These are phyloP conservation scores for Hydrolagus affinis DNA, from an alignment of 2,113 vertebrate genomes.

Conservation along the genomic window DNA sequence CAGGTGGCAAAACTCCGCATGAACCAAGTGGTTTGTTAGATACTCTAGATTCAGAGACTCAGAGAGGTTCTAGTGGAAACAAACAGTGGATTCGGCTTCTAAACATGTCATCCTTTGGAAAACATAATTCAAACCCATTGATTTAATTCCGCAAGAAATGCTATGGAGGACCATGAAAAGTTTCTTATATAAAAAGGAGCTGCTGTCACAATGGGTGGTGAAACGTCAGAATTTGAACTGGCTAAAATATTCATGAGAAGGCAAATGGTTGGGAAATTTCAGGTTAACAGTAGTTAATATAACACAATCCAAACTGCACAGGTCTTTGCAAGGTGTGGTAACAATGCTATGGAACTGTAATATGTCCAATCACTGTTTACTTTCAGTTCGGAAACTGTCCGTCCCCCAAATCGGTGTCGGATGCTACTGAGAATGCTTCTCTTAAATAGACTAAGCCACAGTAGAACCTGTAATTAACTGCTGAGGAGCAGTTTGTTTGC, in stretches of 20 bases:
- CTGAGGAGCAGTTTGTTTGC: constrained; percentile 74
- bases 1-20: not conserved
- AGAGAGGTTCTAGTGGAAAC: not conserved
- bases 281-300: constrained; percentile 29
- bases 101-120: not conserved
- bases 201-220: not conserved
- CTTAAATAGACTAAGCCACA: constrained; percentile 44
- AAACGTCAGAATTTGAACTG: not conserved
- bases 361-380: constrained; percentile 34
- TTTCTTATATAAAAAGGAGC: not conserved
- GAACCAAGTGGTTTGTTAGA: constrained; percentile 32
- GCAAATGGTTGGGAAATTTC: not conserved
- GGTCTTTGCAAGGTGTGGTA: constrained; percentile 57
- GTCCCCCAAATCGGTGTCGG: constrained; percentile 45
- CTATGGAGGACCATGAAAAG: not conserved
- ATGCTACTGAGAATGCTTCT: constrained; percentile 40
- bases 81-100: constrained; percentile 4
- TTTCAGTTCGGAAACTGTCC: constrained; percentile 46
- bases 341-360: constrained; percentile 49
- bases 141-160: constrained; percentile 29
- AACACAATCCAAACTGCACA: constrained; percentile 22
- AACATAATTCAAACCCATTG: constrained; percentile 4
- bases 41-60: not conserved
- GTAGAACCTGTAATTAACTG: constrained; percentile 53
- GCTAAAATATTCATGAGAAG: not conserved